phyloP scores from a whole-genome alignment of 2,888 invertebrate genomes.

The Desoria tigrina region DNA sequence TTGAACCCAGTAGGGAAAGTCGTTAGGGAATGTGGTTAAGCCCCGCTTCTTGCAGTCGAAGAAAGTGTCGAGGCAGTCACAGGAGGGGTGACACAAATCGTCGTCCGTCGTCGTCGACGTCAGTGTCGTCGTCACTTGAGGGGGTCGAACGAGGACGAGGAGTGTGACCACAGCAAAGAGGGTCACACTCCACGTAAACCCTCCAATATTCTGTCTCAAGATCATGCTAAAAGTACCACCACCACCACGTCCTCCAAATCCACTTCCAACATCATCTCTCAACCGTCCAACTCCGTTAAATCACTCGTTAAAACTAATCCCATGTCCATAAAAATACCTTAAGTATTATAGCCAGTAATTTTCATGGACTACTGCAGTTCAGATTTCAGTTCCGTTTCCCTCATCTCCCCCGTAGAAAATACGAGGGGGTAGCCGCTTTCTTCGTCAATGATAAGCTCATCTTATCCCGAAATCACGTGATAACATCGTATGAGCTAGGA shows the following conservation, averaged over 20 bases:
- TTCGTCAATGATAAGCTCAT: too few relatives aligned
- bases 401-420: too few relatives aligned
- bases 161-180: not conserved
- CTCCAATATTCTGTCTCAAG: not conserved
- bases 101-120: constrained; percentile 19
- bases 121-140: not conserved
- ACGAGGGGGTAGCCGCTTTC: too few relatives aligned
- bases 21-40: constrained; percentile 68
- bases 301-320: constrained; percentile 13
- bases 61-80: constrained; percentile 71
- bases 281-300: too few relatives aligned
- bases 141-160: not conserved
- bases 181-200: not conserved
- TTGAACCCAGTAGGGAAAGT: constrained; percentile 75
- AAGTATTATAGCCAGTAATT: too few relatives aligned
- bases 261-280: too few relatives aligned
- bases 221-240: not conserved
- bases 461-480: too few relatives aligned
- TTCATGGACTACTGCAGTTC: too few relatives aligned
- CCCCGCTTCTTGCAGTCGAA: constrained; percentile 75
- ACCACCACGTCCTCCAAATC: not conserved
- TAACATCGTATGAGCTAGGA: too few relatives aligned
- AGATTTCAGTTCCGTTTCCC: too few relatives aligned
- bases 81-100: constrained; percentile 56
- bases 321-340: not conserved